phyloP scores from a whole-genome alignment of 2,113 vertebrate species.

The Mugil cephalus region DNA sequence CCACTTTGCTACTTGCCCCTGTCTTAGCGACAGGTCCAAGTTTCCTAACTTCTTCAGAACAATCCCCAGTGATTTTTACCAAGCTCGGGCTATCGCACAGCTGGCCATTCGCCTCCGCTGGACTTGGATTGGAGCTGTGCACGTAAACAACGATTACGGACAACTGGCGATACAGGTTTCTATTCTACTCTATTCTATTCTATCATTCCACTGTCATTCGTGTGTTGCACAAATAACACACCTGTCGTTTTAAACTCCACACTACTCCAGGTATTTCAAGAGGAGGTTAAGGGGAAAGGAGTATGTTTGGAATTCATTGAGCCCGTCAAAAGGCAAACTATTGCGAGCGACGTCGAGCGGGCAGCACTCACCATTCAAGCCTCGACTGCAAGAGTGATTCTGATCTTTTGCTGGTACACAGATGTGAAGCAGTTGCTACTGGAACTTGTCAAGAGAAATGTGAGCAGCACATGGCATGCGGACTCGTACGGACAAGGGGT shows the following conservation, averaged over 20 bases:
- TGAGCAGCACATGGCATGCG: constrained; percentile 31
- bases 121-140: constrained; percentile 83
- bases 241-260: background rate
- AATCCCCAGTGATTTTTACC: constrained; percentile 82
- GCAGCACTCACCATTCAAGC: constrained; percentile 65
- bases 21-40: constrained; percentile 74
- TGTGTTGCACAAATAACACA: background rate
- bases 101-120: constrained; percentile 77
- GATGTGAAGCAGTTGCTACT: constrained; percentile 69
- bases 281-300: constrained; percentile 61
- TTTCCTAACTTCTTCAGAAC: constrained; percentile 84
- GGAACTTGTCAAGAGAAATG: constrained; percentile 73
- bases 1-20: constrained; percentile 77
- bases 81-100: constrained; percentile 76
- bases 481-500: no score
- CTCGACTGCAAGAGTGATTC: constrained; percentile 75
- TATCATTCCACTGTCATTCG: no score
- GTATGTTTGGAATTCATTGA: constrained; percentile 80
- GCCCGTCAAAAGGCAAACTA: constrained; percentile 58
- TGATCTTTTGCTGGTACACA: constrained; percentile 77
- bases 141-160: constrained; percentile 79
- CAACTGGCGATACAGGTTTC: constrained; percentile 68
- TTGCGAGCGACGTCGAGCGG: constrained; percentile 64
- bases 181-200: background rate
- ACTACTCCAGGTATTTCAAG: constrained; percentile 65